Evolutionary conservation across 1,140 invertebrate species (phyloP), one percentile per base, ranked within the genome.

Genomic region (Drosophila simulans): DNA sequence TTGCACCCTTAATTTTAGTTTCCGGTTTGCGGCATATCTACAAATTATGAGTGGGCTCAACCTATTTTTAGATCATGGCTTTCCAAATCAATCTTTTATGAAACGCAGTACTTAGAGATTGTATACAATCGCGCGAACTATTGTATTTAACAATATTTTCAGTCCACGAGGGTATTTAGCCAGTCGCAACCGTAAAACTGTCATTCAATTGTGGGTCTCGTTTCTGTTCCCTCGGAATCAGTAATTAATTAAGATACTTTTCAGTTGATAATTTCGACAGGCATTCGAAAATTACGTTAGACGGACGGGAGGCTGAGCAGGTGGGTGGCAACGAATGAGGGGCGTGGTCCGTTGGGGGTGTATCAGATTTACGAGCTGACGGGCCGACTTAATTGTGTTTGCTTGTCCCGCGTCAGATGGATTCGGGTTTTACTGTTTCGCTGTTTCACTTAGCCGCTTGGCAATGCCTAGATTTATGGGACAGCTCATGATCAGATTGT

Each of bases 191-290:
- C 11, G 22, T 0, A 25, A 43, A 20, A 35, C 5, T 8, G 17
- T n/a, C 7, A n/a, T 69, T 13, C 40, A 34, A 68, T 68, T 42
- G 54, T 68, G 48, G 45, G 54, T 37, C 62, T 75, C 58, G 35
- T 52, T 63, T 71, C 25, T 54, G 25, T 57, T 39, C 43, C 58
- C 31, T 31, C 27, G 46, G 68, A 89, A 89, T 89, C 84, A 84
- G 80, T 80, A 80, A 89, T 80, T 89, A 89, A 89, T 89, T 89
- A 89, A 89, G 84, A 89, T 89, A 89, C 80, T 89, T 89, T 89
- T 68, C 55, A 57, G 58, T 80, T 78, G 80, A 89, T 84, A 74
- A 80, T 42, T 80, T 64, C n/a, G 83, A 88, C 83, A 83, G 69
- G 48, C 54, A 15, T 66, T 54, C 66, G 45, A 34, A 51, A 51